These are phyloP conservation scores for Leuciscus idus DNA, from an alignment of 2,113 vertebrate genomes.

Conservation along the genomic window DNA sequence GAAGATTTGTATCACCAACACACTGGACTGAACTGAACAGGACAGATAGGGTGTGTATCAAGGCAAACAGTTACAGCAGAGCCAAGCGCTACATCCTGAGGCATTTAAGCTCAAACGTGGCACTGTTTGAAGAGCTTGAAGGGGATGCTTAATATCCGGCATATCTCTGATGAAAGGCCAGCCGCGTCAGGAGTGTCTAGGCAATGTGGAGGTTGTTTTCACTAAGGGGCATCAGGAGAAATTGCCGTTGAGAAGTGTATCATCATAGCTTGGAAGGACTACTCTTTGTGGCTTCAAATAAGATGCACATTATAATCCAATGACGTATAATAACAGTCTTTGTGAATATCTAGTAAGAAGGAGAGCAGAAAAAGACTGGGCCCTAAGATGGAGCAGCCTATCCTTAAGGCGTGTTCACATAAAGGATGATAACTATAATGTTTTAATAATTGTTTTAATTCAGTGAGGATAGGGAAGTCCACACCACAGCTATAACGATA, in stretches of 20 bases:
- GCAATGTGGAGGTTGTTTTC: background rate
- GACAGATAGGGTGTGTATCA: background rate
- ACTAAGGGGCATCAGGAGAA: background rate
- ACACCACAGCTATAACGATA: no score
- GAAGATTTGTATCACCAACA: background rate
- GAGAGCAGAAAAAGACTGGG: background rate
- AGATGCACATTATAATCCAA: background rate
- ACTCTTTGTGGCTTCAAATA: background rate
- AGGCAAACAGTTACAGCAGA: background rate
- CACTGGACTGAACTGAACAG: background rate
- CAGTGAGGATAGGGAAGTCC: background rate
- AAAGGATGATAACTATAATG: no score
- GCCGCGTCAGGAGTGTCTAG: background rate
- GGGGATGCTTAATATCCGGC: background rate
- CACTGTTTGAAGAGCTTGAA: constrained; percentile 5
- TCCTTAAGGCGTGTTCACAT: background rate
- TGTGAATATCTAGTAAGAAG: background rate
- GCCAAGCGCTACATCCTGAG: background rate
- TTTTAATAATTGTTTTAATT: background rate
- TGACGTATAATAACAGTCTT: background rate
- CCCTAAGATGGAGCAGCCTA: background rate
- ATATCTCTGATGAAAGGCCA: constrained; percentile 15
- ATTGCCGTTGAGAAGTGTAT: background rate
- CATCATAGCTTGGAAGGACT: background rate
- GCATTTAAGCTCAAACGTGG: background rate